Percentiles rank a stretch among this genome's conserved stretches.
phyloP scores from a whole-genome alignment of 2,797 vertebrate species.

The Falco berigora region DNA sequence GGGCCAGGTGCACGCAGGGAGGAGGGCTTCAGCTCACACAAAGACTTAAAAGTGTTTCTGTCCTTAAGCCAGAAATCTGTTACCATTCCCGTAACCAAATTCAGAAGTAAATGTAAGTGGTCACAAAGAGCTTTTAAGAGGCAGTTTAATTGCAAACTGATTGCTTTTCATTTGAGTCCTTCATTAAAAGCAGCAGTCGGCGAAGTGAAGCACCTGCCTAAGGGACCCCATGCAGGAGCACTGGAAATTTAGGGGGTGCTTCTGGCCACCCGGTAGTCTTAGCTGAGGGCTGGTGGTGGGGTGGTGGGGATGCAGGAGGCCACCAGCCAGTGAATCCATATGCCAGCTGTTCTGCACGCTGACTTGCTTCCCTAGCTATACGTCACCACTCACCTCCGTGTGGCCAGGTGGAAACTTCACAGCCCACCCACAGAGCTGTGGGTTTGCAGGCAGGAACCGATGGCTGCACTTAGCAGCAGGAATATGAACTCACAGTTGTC shows the following conservation, averaged over 20 bases:
- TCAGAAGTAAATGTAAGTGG: neutral
- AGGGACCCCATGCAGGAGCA: neutral
- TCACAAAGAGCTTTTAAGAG: neutral
- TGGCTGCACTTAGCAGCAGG: neutral
- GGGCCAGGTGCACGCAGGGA: neutral
- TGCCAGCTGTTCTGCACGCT: neutral
- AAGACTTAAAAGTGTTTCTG: neutral
- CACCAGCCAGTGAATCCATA: accelerated
- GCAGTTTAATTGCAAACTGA: neutral
- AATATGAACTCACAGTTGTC: neutral
- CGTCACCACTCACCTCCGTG: neutral
- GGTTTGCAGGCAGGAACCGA: neutral
- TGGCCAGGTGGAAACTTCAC: neutral
- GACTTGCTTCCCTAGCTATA: neutral
- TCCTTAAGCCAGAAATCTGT: neutral
- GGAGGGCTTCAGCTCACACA: neutral
- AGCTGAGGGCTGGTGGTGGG: neutral
- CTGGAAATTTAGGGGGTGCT: neutral
- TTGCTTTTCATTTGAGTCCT: neutral
- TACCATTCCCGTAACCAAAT: neutral
- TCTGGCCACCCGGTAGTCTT: accelerated
- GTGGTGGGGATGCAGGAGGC: neutral
- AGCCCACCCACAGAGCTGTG: accelerated
- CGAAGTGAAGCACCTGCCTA: neutral
- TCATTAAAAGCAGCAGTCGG: neutral